phyloP scores from a whole-genome alignment of 2,113 vertebrate species.

The Pelmatolapia mariae region DNA sequence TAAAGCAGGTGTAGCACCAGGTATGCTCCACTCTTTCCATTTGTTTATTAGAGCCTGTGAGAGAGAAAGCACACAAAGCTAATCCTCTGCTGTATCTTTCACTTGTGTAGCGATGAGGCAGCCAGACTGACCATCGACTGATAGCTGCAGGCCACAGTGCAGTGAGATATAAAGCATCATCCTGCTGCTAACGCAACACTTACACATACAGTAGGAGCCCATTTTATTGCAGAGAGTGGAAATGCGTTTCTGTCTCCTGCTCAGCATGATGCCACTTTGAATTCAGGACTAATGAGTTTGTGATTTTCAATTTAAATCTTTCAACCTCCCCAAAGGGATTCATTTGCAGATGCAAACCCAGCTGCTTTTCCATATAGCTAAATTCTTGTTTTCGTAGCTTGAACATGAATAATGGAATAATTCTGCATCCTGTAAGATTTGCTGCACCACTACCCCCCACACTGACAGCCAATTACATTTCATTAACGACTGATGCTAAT shows the following conservation, averaged over 20 bases:
- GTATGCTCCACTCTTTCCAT: background rate
- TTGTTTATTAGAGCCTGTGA: background rate
- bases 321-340: background rate
- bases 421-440: background rate
- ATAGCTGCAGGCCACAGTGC: background rate
- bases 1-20: background rate
- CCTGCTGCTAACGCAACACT: background rate
- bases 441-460: background rate
- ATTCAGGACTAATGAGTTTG: background rate
- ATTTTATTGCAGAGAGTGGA: background rate
- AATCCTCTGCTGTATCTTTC: background rate
- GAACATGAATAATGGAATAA: background rate
- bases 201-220: background rate
- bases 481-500: background rate
- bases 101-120: background rate
- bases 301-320: conserved; percentile 6
- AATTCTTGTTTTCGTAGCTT: background rate
- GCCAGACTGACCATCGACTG: background rate
- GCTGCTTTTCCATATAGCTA: background rate
- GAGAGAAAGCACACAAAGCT: background rate
- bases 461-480: background rate
- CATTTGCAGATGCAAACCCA: background rate
- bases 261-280: background rate
- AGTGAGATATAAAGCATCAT: background rate
- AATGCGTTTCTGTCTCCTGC: background rate